Percentiles rank a stretch among this genome's conserved stretches.
These are phyloP conservation scores for Drosophila siamana DNA, from an alignment of 2,888 invertebrate species.

Conservation along the genomic window DNA sequence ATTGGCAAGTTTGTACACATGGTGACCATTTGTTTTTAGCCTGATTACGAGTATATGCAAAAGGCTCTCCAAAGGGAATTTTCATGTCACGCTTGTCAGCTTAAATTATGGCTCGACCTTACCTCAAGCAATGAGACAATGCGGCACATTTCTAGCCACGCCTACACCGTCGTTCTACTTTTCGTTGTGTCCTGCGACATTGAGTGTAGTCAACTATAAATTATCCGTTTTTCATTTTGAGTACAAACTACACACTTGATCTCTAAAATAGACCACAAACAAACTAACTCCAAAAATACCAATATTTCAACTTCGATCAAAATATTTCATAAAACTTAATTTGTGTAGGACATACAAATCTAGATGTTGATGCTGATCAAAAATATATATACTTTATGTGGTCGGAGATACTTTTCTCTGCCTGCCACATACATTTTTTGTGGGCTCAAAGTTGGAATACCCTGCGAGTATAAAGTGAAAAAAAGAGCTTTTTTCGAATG, in stretches of 20 bases:
- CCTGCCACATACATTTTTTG: too few species aligned
- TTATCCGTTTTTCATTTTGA: too few species aligned
- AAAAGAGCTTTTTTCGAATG: conserved; percentile 41
- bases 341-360: too few species aligned
- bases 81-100: conserved; percentile 78
- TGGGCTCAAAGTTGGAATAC: too few species aligned
- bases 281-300: too few species aligned
- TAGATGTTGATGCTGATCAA: not conserved
- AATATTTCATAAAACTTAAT: too few species aligned
- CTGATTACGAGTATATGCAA: conserved; percentile 56
- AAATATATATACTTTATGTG: too few species aligned
- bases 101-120: conserved; percentile 78
- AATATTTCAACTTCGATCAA: too few species aligned
- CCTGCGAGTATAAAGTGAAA: not conserved
- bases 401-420: too few species aligned
- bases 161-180: conserved; percentile 15
- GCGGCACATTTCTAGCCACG: conserved; percentile 31
- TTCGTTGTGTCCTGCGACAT: not conserved
- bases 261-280: too few species aligned
- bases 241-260: too few species aligned
- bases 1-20: conserved; percentile 12
- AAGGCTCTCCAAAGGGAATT: conserved; percentile 76
- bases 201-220: not conserved
- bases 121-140: conserved; percentile 58
- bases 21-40: conserved; percentile 74